Percentiles rank a stretch among this genome's conserved stretches.
Conservation (phyloP, 2,113 vertebrate species). For the Agapornis roseicollis region DNA sequence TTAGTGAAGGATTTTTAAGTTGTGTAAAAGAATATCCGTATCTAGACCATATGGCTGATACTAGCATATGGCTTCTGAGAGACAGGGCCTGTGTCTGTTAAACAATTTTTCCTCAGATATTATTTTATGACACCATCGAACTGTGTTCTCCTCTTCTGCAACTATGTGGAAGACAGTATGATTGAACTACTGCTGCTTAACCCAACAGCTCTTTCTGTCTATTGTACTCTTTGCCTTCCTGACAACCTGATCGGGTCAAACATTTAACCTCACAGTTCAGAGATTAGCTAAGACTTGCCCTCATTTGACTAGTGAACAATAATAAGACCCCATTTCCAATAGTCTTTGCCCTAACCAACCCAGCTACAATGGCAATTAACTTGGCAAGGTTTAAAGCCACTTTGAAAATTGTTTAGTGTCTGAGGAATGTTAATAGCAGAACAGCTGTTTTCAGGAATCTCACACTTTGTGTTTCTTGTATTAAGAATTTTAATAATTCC, state of each 20-base stretch:
- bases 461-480: slow-evolving; percentile 38
- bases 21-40: neutral
- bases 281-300: slow-evolving; percentile 34
- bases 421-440: slow-evolving; percentile 48
- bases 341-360: slow-evolving; percentile 13
- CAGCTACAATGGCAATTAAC: slow-evolving; percentile 50
- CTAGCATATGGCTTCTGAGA: neutral
- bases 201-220: neutral
- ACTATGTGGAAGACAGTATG: neutral
- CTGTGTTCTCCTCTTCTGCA: neutral
- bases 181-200: neutral
- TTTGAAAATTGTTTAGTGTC: slow-evolving; percentile 30
- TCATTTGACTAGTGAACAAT: slow-evolving; percentile 37
- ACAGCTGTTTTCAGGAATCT: slow-evolving; percentile 58
- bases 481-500: slow-evolving; percentile 54
- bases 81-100: neutral
- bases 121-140: neutral
- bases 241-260: slow-evolving; percentile 29
- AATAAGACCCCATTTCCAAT: slow-evolving; percentile 24
- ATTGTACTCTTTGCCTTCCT: neutral
- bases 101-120: neutral
- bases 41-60: neutral
- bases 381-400: slow-evolving; percentile 38
- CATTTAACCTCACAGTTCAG: slow-evolving; percentile 59
- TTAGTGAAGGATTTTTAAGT: neutral